Conservation (phyloP, 2,113 vertebrate species). For the Apaloderma vittatum region DNA sequence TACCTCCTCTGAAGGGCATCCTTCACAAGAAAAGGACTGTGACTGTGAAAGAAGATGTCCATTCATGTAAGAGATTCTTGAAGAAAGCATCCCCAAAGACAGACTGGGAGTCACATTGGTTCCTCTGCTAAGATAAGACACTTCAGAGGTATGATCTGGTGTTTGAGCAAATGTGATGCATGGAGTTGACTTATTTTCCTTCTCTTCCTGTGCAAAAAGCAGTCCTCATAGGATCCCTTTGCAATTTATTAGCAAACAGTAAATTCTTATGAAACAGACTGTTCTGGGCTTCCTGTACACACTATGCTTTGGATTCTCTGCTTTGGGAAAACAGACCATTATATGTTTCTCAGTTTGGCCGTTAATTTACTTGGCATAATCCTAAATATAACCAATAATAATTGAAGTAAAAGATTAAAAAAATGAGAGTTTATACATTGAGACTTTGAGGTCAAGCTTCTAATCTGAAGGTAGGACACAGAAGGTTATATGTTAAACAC, state of each 20-base stretch:
- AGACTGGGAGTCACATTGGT: neutral
- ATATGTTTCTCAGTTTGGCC: neutral
- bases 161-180: neutral
- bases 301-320: neutral
- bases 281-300: neutral
- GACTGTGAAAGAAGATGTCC: neutral
- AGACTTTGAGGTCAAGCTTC: neutral
- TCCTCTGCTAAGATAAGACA: neutral
- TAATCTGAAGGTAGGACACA: neutral
- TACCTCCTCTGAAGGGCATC: neutral
- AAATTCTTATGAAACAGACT: neutral
- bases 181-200: neutral
- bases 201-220: neutral
- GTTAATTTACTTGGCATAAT: neutral
- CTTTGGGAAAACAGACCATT: neutral
- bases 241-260: neutral
- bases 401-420: no score
- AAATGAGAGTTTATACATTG: neutral
- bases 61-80: neutral
- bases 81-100: neutral
- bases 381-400: neutral
- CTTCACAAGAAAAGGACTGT: neutral
- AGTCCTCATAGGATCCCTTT: neutral
- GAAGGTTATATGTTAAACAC: neutral
- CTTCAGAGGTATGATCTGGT: neutral